These are phyloP conservation scores for Myotis lucifugus DNA, from an alignment of 2,113 vertebrate genomes.

Conservation along the genomic window DNA sequence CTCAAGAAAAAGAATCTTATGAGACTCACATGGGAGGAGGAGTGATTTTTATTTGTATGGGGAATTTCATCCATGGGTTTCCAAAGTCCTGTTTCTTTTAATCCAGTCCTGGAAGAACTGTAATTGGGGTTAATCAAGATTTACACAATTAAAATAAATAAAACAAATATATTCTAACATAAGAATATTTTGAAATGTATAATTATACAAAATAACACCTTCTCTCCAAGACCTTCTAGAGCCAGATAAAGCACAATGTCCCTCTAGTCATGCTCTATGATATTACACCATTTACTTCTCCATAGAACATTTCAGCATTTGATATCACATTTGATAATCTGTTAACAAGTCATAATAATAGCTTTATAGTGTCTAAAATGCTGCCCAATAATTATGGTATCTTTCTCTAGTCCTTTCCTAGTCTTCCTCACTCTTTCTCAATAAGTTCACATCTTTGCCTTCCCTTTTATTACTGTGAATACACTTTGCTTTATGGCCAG, in stretches of 20 bases:
- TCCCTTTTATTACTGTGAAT: neutral
- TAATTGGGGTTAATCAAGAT: too few relatives aligned
- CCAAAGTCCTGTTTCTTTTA: too few relatives aligned
- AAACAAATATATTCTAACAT: too few relatives aligned
- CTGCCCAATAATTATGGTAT: neutral
- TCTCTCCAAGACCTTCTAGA: neutral
- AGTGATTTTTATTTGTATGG: too few relatives aligned
- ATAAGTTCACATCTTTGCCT: neutral
- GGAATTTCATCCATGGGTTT: too few relatives aligned
- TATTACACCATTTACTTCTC: neutral
- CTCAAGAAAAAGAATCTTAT: too few relatives aligned
- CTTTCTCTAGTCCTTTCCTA: neutral
- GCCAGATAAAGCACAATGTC: neutral
- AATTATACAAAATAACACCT: neutral
- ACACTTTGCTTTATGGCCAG: neutral
- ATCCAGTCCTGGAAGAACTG: too few relatives aligned
- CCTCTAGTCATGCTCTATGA: neutral
- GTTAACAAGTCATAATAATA: neutral
- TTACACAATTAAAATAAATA: too few relatives aligned
- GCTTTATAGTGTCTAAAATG: neutral
- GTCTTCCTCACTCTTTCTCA: neutral
- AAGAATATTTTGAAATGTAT: neutral
- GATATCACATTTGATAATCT: too few relatives aligned
- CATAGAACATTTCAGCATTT: too few relatives aligned
- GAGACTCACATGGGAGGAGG: too few relatives aligned